These are phyloP conservation scores for Campylomormyrus tamandua DNA, from an alignment of 2,113 vertebrate genomes.

Conservation along the genomic window DNA sequence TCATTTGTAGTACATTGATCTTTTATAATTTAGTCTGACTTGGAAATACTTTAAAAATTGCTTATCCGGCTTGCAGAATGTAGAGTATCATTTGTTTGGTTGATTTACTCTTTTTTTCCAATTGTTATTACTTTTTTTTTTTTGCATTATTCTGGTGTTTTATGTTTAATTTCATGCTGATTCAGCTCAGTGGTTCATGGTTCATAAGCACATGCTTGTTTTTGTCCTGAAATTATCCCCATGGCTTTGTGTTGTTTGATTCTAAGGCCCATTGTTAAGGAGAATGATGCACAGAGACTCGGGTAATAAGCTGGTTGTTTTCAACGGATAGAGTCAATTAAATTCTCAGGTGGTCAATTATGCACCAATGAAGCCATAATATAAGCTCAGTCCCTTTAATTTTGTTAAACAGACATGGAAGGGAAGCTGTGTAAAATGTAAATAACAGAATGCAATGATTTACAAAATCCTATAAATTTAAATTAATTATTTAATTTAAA, in stretches of 20 bases:
- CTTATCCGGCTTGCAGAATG: not conserved
- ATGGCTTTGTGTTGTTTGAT: not conserved
- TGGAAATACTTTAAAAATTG: not conserved
- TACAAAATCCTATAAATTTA: not conserved
- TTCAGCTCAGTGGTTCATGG: not conserved
- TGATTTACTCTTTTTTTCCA: not conserved
- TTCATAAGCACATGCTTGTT: not conserved
- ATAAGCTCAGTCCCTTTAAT: not conserved
- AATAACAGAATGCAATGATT: not conserved
- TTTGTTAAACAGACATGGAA: not conserved
- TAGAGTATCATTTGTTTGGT: not conserved
- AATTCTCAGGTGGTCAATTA: slow-evolving; percentile 2
- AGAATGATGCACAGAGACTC: not conserved
- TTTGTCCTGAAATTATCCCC: not conserved
- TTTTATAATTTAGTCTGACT: not conserved
- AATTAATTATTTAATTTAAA: not conserved
- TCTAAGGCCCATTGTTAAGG: not conserved
- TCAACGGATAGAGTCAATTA: not conserved
- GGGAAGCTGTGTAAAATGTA: not conserved
- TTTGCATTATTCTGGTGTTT: not conserved
- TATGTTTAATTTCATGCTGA: not conserved
- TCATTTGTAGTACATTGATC: not conserved
- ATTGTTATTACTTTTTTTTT: not conserved
- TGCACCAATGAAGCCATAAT: not conserved
- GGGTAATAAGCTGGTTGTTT: not conserved